Evolutionary conservation across 1,140 invertebrate genomes (phyloP).

Genomic region (Oreohelix idahoensis): DNA sequence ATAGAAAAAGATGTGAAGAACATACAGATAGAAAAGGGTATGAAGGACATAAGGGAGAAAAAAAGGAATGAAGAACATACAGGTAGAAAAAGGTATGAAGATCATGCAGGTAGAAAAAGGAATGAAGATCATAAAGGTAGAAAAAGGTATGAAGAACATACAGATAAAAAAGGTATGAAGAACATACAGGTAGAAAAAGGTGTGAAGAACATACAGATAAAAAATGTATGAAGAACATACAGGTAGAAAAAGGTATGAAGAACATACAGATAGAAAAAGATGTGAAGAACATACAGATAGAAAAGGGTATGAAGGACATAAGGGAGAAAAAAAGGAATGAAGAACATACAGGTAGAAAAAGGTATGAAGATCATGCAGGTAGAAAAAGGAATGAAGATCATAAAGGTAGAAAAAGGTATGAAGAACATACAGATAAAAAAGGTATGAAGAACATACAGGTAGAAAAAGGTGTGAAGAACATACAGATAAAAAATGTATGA

Average conservation of each 20-base stretch:
- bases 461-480: not conserved
- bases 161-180: not conserved
- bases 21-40: not conserved
- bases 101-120: not conserved
- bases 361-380: too few species aligned
- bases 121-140: too few species aligned
- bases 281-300: not conserved
- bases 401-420: too few species aligned
- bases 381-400: not conserved
- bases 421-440: too few species aligned
- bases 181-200: too few species aligned
- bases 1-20: not conserved
- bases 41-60: not conserved
- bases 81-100: not conserved
- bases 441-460: not conserved
- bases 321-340: too few species aligned
- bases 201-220: too few species aligned
- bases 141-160: not conserved
- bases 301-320: too few species aligned
- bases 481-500: not conserved
- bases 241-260: too few species aligned
- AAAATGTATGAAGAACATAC: too few species aligned
- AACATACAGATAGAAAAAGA: constrained; percentile 11
- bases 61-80: not conserved
- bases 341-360: not conserved